phyloP scores from a whole-genome alignment of 2,113 vertebrate species.

The Saimiri boliviensis region DNA sequence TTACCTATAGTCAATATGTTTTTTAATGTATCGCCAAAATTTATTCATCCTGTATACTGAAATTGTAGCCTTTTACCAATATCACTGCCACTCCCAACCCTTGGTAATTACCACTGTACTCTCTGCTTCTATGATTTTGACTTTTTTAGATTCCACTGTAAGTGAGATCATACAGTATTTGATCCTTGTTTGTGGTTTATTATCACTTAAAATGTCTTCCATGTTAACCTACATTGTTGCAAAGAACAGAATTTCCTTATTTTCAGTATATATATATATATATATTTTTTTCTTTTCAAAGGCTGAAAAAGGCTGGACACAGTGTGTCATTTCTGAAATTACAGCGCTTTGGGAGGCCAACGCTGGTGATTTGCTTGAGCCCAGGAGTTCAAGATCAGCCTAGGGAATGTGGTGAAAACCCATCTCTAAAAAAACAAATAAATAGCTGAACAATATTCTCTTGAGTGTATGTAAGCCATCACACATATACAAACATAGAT shows the following conservation, averaged over 20 bases:
- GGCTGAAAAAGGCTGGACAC: too few relatives aligned
- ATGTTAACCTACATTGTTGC: not conserved
- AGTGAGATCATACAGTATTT: not conserved
- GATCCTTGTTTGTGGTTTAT: not conserved
- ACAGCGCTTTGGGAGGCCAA: too few relatives aligned
- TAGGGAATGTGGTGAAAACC: too few relatives aligned
- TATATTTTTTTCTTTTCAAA: not conserved
- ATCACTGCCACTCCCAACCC: not conserved
- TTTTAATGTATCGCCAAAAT: not conserved
- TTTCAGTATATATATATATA: not conserved
- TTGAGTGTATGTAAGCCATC: too few relatives aligned
- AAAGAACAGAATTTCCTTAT: not conserved
- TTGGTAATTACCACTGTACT: not conserved
- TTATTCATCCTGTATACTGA: not conserved
- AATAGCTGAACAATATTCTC: too few relatives aligned
- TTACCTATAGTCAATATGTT: not conserved
- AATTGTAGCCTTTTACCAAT: not conserved
- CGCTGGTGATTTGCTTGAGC: too few relatives aligned
- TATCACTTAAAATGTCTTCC: not conserved
- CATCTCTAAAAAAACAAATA: too few relatives aligned
- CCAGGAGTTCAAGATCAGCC: too few relatives aligned
- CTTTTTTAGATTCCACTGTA: not conserved
- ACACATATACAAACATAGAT: too few relatives aligned
- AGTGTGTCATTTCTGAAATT: too few relatives aligned
- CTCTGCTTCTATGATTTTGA: not conserved